Evolutionary conservation across 1,140 invertebrate genomes (phyloP).

Genomic region (Formica selysi): DNA sequence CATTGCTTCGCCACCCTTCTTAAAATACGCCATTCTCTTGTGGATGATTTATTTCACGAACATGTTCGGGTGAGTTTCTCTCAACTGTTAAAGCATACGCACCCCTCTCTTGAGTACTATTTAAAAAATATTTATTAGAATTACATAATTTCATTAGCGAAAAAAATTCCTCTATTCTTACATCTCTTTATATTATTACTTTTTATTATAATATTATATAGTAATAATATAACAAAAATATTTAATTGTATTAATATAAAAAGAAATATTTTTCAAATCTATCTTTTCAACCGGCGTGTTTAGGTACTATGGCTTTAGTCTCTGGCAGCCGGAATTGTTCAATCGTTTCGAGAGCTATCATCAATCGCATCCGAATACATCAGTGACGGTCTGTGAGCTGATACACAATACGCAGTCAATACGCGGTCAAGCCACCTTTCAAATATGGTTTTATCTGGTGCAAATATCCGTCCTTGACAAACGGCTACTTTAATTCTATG

Average conservation of each 20-base stretch:
- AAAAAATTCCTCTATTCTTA: neutral
- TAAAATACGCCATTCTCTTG: constrained; percentile 87
- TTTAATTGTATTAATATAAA: neutral
- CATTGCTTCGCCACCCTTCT: constrained; percentile 86
- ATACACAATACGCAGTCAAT: constrained; percentile 58
- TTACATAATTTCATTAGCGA: neutral
- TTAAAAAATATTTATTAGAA: neutral
- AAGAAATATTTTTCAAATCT: neutral
- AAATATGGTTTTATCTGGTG: neutral
- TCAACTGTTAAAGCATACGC: neutral
- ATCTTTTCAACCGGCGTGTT: neutral
- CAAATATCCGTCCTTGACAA: neutral
- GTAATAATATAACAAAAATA: neutral
- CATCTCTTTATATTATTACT: constrained; percentile 8
- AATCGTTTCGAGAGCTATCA: constrained; percentile 87
- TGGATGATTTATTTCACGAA: constrained; percentile 89
- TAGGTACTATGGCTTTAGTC: constrained; percentile 90
- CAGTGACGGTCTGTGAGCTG: constrained; percentile 86
- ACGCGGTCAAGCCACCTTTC: too few relatives aligned
- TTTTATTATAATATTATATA: neutral
- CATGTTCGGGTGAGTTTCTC: constrained; percentile 89
- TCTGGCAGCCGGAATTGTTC: constrained; percentile 91
- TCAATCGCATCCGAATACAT: constrained; percentile 83
- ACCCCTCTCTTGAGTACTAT: neutral
- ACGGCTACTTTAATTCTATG: too few relatives aligned